These are phyloP conservation scores for Pantherophis guttatus DNA, from an alignment of 2,113 vertebrate species.

Conservation along the genomic window DNA sequence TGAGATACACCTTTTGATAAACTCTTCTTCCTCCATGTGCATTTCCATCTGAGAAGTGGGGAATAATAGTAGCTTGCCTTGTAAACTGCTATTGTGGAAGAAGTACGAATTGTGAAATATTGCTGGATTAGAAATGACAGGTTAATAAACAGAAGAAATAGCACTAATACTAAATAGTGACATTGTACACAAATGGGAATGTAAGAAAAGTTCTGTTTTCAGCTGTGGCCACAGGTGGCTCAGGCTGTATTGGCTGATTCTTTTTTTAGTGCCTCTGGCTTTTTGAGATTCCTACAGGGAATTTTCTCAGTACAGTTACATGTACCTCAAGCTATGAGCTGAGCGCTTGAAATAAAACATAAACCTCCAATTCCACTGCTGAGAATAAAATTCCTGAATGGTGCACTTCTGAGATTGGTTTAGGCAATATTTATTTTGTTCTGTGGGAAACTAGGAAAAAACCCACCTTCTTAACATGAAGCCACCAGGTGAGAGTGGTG, in stretches of 20 bases:
- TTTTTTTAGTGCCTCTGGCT: not conserved
- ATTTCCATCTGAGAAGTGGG: not conserved
- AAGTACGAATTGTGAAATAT: not conserved
- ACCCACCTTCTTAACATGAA: not conserved
- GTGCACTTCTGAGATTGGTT: not conserved
- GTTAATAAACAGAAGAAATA: not conserved
- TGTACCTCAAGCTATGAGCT: not conserved
- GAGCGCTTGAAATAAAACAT: not conserved
- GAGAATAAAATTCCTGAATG: not conserved
- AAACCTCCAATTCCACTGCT: not conserved
- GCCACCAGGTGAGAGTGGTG: not conserved
- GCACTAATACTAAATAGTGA: not conserved
- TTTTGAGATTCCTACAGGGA: not conserved
- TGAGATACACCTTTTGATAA: not conserved
- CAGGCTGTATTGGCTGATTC: no score
- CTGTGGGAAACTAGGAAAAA: not conserved
- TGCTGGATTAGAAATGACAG: not conserved
- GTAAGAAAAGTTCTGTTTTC: not conserved
- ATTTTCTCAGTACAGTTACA: not conserved
- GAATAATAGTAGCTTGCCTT: no score
- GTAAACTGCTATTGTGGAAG: not conserved
- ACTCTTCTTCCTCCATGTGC: not conserved
- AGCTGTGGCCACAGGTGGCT: not conserved
- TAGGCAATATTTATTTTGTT: not conserved
- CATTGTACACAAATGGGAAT: not conserved